Evolutionary conservation across 2,113 vertebrate genomes (phyloP).

Genomic region (Noturus placidus): DNA sequence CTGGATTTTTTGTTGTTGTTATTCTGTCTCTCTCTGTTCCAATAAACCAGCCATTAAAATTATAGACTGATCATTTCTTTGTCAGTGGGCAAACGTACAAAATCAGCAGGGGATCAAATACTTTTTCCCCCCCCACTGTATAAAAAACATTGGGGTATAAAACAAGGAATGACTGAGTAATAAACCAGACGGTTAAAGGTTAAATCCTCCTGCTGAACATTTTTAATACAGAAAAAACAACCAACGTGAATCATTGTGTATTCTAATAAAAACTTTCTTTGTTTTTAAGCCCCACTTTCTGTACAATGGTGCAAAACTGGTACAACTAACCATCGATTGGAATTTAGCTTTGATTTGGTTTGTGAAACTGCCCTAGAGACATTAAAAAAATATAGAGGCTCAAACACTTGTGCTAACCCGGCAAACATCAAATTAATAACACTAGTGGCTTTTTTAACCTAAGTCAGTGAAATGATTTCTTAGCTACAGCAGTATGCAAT

Average conservation of each 20-base stretch:
- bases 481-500: background rate
- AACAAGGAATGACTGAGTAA: background rate
- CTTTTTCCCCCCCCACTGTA: too few species aligned
- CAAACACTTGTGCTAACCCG: background rate
- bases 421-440: background rate
- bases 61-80: too few species aligned
- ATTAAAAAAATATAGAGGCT: background rate
- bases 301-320: background rate
- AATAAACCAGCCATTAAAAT: too few species aligned
- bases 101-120: too few species aligned
- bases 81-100: too few species aligned
- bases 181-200: background rate
- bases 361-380: background rate
- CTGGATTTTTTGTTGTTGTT: too few species aligned
- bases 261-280: background rate
- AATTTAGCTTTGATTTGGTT: background rate
- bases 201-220: background rate
- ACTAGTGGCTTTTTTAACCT: background rate
- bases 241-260: background rate
- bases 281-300: background rate
- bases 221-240: background rate
- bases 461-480: background rate
- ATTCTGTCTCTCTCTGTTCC: too few species aligned
- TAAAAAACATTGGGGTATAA: too few species aligned
- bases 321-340: background rate